Evolutionary conservation across 92 coral and sea anemone species (phyloP), one percentile per base, ranked within the genome.

Genomic region (Bergia puertoricense): DNA sequence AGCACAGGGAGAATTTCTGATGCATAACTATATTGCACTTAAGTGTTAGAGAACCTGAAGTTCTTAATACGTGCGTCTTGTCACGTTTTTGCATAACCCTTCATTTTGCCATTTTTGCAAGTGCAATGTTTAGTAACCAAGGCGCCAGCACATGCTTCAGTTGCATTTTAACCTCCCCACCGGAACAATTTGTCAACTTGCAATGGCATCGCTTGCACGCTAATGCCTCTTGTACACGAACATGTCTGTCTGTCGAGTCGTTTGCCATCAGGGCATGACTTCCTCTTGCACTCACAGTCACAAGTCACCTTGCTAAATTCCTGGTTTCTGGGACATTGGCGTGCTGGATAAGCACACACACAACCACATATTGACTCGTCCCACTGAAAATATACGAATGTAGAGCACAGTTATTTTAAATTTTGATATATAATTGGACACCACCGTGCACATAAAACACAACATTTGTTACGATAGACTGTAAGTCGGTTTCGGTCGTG

Each of bases 381-480:
- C 87, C 87, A 84, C 87, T 84, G 87, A 11, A 73, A 84, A 46
- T 30, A 68, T 40, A 82, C 11, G n/a, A 43, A 41, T 15, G 5
- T 6, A n/a, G 9, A 20, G 56, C 48, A 54, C 16, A 56, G 8
- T 36, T 2, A 80, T 3, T 36, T 38, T 6, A 30, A 30, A 30
- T 30, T 30, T 0, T 30, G 30, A 30, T 30, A 30, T 30, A 30
- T 30, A 30, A 30, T 30, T n/a, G 42, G 65, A 13, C 59, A 50
- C 1, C 2, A 46, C 4, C 0, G 36, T 23, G 2, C 77, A 36
- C 13, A 18, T 74, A 8, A 44, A 4, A 48, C 8, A 0, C 54
- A 4, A 48, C 54, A 48, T 8, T 48, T 30, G 30, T 30, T 30
- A 30, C 30, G 30, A 30, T 30, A 30, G 30, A 30, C 30, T 30